phyloP scores from a whole-genome alignment of 2,113 vertebrate genomes.

The Colius striatus region DNA sequence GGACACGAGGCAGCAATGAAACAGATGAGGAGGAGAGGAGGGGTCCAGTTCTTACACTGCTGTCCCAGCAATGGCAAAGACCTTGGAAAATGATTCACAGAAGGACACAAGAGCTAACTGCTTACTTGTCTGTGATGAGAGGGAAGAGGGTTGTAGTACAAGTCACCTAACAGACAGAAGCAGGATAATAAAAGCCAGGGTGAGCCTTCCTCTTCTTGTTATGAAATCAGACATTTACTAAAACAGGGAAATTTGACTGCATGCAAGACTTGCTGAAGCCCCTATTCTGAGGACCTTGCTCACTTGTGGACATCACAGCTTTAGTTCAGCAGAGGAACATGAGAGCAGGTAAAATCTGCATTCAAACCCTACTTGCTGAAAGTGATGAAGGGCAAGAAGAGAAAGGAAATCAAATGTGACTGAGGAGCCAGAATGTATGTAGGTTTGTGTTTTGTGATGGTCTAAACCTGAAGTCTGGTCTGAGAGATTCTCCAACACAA shows the following conservation, averaged over 20 bases:
- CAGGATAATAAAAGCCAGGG: not conserved
- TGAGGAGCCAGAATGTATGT: not conserved
- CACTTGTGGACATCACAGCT: not conserved
- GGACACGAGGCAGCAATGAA: fast-evolving
- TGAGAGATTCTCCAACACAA: not conserved
- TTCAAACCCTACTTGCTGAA: not conserved
- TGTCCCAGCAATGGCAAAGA: not conserved
- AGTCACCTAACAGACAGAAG: not conserved
- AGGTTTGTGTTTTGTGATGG: not conserved
- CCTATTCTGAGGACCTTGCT: not conserved
- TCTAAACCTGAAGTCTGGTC: not conserved
- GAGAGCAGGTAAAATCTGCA: not conserved
- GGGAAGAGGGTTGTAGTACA: not conserved
- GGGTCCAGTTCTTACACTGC: not conserved
- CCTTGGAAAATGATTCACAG: not conserved
- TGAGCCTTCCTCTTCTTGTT: not conserved
- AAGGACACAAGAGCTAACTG: not conserved
- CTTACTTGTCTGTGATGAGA: not conserved
- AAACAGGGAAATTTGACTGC: not conserved
- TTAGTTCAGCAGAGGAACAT: not conserved
- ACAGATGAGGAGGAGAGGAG: not conserved
- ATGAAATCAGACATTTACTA: not conserved
- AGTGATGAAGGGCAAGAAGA: not conserved
- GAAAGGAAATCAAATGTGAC: not conserved
- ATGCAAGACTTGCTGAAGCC: not conserved